These are phyloP conservation scores for Drosophila monieri DNA, from an alignment of 2,888 invertebrate genomes.

Conservation along the genomic window DNA sequence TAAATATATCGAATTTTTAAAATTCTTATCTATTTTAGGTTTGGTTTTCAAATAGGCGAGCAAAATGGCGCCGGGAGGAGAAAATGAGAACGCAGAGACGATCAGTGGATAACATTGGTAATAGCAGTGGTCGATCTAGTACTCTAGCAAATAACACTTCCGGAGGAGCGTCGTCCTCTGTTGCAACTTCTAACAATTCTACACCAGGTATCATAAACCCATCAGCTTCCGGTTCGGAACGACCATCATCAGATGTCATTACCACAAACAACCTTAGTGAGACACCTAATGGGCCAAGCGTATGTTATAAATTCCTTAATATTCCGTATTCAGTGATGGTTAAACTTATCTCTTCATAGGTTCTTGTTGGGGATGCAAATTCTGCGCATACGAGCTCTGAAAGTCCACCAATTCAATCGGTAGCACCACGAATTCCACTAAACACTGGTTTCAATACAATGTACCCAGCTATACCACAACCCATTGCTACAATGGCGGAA, in stretches of 20 bases:
- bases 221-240: slow-evolving; percentile 47
- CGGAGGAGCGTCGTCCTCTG: slow-evolving; percentile 45
- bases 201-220: slow-evolving; percentile 45
- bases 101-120: slow-evolving; percentile 74
- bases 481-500: slow-evolving; percentile 96
- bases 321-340: neutral
- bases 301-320: slow-evolving; percentile 7
- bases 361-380: slow-evolving; percentile 82
- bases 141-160: slow-evolving; percentile 52
- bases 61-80: slow-evolving; percentile 99
- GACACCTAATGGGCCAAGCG: slow-evolving; percentile 61
- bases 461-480: slow-evolving; percentile 97
- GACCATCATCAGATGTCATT: slow-evolving; percentile 40
- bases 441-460: slow-evolving; percentile 96
- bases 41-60: slow-evolving; percentile 99
- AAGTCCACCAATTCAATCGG: slow-evolving; percentile 85
- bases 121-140: slow-evolving; percentile 57
- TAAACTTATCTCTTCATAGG: slow-evolving; percentile 26
- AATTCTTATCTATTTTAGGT: slow-evolving; percentile 87
- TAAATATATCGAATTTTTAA: neutral
- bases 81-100: slow-evolving; percentile 97
- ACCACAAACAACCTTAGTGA: slow-evolving; percentile 60
- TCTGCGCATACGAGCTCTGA: slow-evolving; percentile 82
- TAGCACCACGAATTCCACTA: slow-evolving; percentile 88
- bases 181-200: slow-evolving; percentile 58